phyloP scores from a whole-genome alignment of 2,888 invertebrate genomes.

The Cistogaster globosa region DNA sequence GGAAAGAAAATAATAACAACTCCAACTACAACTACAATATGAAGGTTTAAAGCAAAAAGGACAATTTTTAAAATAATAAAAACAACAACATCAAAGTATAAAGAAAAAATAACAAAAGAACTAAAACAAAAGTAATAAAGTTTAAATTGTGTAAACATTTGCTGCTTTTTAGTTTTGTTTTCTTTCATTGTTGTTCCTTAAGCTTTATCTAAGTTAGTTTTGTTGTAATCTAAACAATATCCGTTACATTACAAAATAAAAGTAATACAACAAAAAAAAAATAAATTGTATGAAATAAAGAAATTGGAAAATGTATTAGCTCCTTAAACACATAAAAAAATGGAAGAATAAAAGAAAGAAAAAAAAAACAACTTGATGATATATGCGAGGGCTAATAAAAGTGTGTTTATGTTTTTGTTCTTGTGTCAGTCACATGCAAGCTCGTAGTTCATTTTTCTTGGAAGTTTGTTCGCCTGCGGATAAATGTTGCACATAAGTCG shows the following conservation, averaged over 20 bases:
- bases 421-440: slow-evolving; percentile 44
- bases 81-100: slow-evolving; percentile 8
- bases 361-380: not conserved
- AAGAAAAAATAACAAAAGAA: slow-evolving; percentile 47
- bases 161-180: slow-evolving; percentile 41
- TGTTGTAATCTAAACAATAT: slow-evolving; percentile 73
- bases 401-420: slow-evolving; percentile 22
- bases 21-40: slow-evolving; percentile 17
- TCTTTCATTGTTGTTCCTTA: slow-evolving; percentile 13
- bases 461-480: slow-evolving; percentile 31
- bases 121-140: slow-evolving; percentile 73
- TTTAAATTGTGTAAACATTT: slow-evolving; percentile 75
- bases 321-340: slow-evolving; percentile 18
- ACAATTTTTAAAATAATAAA: slow-evolving; percentile 52
- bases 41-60: slow-evolving; percentile 38
- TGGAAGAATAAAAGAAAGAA: not conserved
- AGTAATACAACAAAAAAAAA: slow-evolving; percentile 1
- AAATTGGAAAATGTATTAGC: slow-evolving; percentile 52
- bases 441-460: slow-evolving; percentile 24
- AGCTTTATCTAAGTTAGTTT: slow-evolving; percentile 59
- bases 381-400: not conserved
- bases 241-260: slow-evolving; percentile 60
- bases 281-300: slow-evolving; percentile 25
- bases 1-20: slow-evolving; percentile 13
- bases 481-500: slow-evolving; percentile 15